phyloP scores from a whole-genome alignment of 2,797 vertebrate species.

The Brachyalestes nurse region DNA sequence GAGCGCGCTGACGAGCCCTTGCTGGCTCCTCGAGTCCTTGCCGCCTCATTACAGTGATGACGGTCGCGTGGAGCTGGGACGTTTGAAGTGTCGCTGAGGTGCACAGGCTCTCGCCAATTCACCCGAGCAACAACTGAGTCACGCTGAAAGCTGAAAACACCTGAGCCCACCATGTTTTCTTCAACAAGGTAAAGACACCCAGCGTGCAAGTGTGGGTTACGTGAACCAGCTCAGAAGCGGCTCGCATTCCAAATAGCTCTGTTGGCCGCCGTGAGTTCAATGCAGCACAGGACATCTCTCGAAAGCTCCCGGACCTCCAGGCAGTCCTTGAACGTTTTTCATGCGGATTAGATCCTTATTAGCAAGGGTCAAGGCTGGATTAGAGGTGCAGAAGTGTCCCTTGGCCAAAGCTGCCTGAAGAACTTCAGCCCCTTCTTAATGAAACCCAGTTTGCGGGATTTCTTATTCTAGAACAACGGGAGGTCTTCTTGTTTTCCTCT shows the following conservation, averaged over 20 bases:
- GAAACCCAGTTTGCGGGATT: conserved; percentile 57
- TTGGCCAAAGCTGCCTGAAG: conserved; percentile 26
- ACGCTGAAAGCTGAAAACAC: not conserved
- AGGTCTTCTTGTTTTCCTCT: conserved; percentile 33
- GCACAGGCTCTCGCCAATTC: not conserved
- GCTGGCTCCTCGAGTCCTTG: not conserved
- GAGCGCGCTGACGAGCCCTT: conserved; percentile 1
- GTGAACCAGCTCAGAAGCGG: too few relatives aligned
- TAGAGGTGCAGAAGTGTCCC: conserved; percentile 4
- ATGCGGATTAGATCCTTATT: conserved; percentile 8
- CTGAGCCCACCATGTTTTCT: conserved; percentile 18
- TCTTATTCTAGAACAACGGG: conserved; percentile 22
- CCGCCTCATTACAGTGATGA: conserved; percentile 4
- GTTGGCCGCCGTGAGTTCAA: not conserved
- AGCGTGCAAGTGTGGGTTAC: conserved; percentile 9
- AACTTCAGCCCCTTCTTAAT: conserved; percentile 61
- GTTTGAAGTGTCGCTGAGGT: not conserved
- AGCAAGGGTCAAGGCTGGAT: conserved; percentile 8
- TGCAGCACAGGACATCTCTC: not conserved
- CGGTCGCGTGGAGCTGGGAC: not conserved
- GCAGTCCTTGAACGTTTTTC: conserved; percentile 11
- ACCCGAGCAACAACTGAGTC: not conserved
- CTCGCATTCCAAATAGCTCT: too few relatives aligned
- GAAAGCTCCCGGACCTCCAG: not conserved
- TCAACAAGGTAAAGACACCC: conserved; percentile 10